phyloP scores from a whole-genome alignment of 2,888 invertebrate species.

The Encarsia formosa region DNA sequence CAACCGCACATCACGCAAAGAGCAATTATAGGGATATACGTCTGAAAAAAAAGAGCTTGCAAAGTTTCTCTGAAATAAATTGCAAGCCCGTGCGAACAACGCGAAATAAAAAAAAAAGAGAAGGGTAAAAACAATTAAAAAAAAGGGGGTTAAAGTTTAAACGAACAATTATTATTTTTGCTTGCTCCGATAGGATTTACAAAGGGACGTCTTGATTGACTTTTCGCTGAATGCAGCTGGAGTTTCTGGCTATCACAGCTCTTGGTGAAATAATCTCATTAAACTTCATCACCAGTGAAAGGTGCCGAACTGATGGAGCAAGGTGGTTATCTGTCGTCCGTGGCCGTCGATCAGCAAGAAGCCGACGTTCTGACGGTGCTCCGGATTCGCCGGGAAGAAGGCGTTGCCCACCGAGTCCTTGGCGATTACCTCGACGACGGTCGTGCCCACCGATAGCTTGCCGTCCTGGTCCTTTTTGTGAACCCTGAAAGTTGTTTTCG shows the following conservation, averaged over 20 bases:
- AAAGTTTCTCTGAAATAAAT: too few species aligned
- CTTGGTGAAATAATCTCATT: not conserved
- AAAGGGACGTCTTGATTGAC: not conserved
- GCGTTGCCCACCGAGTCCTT: slow-evolving; percentile 35
- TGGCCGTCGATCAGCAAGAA: slow-evolving; percentile 53
- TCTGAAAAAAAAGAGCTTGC: too few species aligned
- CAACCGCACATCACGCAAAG: too few species aligned
- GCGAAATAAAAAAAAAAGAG: too few species aligned
- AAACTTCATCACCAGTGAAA: slow-evolving; percentile 16
- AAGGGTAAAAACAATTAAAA: too few species aligned
- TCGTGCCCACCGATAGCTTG: slow-evolving; percentile 39
- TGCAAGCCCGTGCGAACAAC: too few species aligned
- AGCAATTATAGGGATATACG: too few species aligned
- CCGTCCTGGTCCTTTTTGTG: slow-evolving; percentile 33
- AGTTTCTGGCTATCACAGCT: not conserved
- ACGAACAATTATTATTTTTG: not conserved
- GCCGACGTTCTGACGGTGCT: slow-evolving; percentile 50
- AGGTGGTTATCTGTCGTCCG: slow-evolving; percentile 38
- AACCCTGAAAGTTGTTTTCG: slow-evolving; percentile 46
- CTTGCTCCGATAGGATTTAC: not conserved
- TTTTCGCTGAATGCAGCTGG: not conserved
- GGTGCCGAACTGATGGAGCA: slow-evolving; percentile 40
- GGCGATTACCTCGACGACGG: slow-evolving; percentile 43
- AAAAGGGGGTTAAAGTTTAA: too few species aligned
- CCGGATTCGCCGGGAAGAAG: slow-evolving; percentile 42